Conservation (phyloP, 2,888 invertebrate species). For the Epinotia ramella region DNA sequence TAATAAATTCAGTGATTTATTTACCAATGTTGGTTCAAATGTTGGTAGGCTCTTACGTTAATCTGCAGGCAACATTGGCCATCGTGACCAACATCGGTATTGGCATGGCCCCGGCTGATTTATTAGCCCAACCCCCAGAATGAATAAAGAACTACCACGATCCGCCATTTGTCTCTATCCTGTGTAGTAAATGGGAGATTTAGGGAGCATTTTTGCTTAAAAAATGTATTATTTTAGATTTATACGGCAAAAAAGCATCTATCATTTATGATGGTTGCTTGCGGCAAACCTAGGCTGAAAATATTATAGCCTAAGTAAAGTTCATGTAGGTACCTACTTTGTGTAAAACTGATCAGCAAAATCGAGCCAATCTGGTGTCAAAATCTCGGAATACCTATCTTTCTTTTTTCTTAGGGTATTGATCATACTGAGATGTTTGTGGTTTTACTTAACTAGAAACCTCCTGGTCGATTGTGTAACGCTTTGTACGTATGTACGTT, state of each 20-base stretch:
- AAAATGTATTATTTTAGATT: slow-evolving; percentile 40
- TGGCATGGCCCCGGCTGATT: slow-evolving; percentile 65
- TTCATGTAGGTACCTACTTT: neutral
- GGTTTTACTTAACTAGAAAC: neutral
- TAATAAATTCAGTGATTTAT: slow-evolving; percentile 34
- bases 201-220: slow-evolving; percentile 55
- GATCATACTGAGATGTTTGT: neutral
- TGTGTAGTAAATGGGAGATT: slow-evolving; percentile 78
- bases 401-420: neutral
- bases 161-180: slow-evolving; percentile 78
- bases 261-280: slow-evolving; percentile 38
- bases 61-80: slow-evolving; percentile 14
- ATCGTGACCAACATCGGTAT: slow-evolving; percentile 56
- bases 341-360: neutral
- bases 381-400: neutral
- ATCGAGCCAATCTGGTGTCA: neutral
- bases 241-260: slow-evolving; percentile 31
- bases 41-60: neutral
- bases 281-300: slow-evolving; percentile 19
- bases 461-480: too few relatives aligned
- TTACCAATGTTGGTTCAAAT: slow-evolving; percentile 10
- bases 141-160: slow-evolving; percentile 73
- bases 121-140: slow-evolving; percentile 68
- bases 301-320: neutral
- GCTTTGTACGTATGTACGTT: too few relatives aligned